Conservation (phyloP, 1,140 invertebrate genomes). For the Drosophila fuyamai region DNA sequence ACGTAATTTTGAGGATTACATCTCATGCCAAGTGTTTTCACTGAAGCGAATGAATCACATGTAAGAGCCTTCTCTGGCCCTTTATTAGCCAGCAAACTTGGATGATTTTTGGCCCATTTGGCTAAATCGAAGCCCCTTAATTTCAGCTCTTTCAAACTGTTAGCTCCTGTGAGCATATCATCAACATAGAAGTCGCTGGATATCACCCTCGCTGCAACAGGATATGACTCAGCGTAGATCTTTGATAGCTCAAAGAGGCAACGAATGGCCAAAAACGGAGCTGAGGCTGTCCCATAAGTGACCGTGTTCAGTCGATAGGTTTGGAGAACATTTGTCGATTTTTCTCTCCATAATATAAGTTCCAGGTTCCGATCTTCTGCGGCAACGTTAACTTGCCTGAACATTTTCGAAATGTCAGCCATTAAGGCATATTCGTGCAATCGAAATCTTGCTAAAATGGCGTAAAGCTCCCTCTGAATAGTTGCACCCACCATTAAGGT, state of each 20-base stretch:
- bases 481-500: slow-evolving; percentile 68
- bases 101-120: slow-evolving; percentile 6
- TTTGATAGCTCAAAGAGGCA: slow-evolving; percentile 4
- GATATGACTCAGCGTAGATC: not conserved
- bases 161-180: no score
- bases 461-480: slow-evolving; percentile 52
- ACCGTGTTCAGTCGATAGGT: no score
- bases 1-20: no score
- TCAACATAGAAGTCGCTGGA: no score
- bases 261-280: slow-evolving; percentile 1
- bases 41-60: not conserved
- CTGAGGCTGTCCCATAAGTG: not conserved
- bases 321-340: no score
- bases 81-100: not conserved
- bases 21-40: not conserved
- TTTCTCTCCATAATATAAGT: slow-evolving; percentile 20
- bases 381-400: slow-evolving; percentile 17
- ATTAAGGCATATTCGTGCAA: slow-evolving; percentile 3
- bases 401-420: slow-evolving; percentile 21
- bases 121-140: not conserved
- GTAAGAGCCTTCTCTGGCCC: not conserved
- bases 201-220: no score
- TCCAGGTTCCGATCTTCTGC: slow-evolving; percentile 9
- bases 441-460: slow-evolving; percentile 30
- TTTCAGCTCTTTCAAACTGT: no score